phyloP scores from a whole-genome alignment of 92 coral and sea anemone species.

The Heliopora coerulea region DNA sequence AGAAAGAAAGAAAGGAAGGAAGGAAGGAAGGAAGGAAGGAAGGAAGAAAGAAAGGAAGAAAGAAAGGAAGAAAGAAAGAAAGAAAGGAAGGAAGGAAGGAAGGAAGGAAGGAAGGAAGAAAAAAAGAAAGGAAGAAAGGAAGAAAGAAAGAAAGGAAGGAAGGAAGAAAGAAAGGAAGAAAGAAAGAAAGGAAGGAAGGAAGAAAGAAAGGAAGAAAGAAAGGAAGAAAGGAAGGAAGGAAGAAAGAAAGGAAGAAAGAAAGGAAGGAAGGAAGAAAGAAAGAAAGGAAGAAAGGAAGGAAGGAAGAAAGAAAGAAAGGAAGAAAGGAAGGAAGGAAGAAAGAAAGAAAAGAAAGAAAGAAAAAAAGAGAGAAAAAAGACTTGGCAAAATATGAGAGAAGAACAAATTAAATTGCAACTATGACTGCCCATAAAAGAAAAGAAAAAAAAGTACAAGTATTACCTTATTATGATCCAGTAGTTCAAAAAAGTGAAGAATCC shows the following conservation, averaged over 20 bases:
- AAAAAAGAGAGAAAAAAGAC: not conserved
- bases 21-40: not conserved
- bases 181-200: not conserved
- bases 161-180: conserved; percentile 3
- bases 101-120: not conserved
- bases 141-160: conserved; percentile 4
- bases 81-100: not conserved
- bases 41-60: conserved; percentile 1
- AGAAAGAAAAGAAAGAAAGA: not conserved
- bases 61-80: not conserved
- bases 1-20: too few species aligned
- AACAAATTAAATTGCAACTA: too few species aligned
- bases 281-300: too few species aligned
- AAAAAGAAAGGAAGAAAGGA: not conserved
- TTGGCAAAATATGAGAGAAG: too few species aligned
- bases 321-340: not conserved
- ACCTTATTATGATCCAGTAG: conserved; percentile 72
- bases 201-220: not conserved
- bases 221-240: too few species aligned
- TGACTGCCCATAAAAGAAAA: too few species aligned
- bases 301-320: too few species aligned
- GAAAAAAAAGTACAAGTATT: not conserved
- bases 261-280: too few species aligned
- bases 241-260: too few species aligned
- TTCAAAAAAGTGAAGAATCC: conserved; percentile 56